These are phyloP conservation scores for Tichodroma muraria DNA, from an alignment of 2,113 vertebrate genomes.

Conservation along the genomic window DNA sequence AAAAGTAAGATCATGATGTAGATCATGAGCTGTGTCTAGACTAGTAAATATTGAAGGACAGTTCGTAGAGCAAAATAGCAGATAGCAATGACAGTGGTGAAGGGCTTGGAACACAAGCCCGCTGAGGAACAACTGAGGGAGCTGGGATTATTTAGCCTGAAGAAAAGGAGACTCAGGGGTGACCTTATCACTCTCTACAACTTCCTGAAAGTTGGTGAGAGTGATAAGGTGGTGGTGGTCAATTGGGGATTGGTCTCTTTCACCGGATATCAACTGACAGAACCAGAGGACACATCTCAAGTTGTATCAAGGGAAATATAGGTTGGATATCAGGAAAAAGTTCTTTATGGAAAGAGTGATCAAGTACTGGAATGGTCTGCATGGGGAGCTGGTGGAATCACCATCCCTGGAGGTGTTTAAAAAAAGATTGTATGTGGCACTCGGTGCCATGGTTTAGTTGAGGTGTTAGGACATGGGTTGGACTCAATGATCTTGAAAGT, in stretches of 20 bases:
- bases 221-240: background rate
- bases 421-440: background rate
- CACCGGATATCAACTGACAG: background rate
- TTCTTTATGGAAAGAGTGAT: fast-evolving
- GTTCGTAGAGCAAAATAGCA: background rate
- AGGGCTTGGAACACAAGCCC: background rate
- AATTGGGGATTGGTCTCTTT: background rate
- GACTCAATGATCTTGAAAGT: background rate
- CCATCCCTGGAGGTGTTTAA: background rate
- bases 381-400: fast-evolving
- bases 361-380: background rate
- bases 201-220: no score
- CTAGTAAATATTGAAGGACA: background rate
- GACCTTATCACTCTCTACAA: no score
- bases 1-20: background rate
- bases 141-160: background rate
- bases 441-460: no score
- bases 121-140: fast-evolving
- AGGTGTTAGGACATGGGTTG: background rate
- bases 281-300: background rate
- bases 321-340: background rate
- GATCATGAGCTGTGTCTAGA: background rate
- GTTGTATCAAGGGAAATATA: fast-evolving
- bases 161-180: background rate
- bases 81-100: background rate